Evolutionary conservation across 2,888 invertebrate species (phyloP).

Genomic region (Hedychridium roseum): DNA sequence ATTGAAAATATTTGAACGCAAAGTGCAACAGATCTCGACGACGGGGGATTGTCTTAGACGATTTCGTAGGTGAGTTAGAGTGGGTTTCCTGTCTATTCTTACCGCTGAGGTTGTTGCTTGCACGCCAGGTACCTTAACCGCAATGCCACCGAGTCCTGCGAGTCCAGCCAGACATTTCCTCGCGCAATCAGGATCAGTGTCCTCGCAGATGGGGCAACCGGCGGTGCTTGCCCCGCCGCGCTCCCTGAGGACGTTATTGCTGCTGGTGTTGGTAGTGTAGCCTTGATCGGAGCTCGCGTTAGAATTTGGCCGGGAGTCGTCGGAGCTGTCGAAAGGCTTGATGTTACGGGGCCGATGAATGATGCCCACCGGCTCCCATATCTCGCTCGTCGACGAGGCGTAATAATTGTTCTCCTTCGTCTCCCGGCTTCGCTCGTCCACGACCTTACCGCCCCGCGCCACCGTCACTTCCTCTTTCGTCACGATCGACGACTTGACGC

Average conservation of each 20-base stretch:
- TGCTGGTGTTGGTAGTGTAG: slow-evolving; percentile 58
- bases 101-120: slow-evolving; percentile 58
- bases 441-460: slow-evolving; percentile 71
- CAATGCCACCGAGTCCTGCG: slow-evolving; percentile 34
- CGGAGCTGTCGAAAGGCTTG: slow-evolving; percentile 60
- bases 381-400: slow-evolving; percentile 72
- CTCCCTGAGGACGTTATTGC: slow-evolving; percentile 53
- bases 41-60: neutral
- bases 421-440: slow-evolving; percentile 76
- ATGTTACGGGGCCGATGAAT: slow-evolving; percentile 54
- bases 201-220: slow-evolving; percentile 50
- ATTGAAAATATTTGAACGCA: too few relatives aligned
- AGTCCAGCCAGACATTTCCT: slow-evolving; percentile 51
- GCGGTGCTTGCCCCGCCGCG: slow-evolving; percentile 43
- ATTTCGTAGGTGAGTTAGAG: neutral
- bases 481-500: slow-evolving; percentile 75
- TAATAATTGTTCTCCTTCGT: slow-evolving; percentile 77
- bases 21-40: neutral
- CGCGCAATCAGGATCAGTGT: slow-evolving; percentile 46
- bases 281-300: slow-evolving; percentile 62
- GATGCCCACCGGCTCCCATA: slow-evolving; percentile 70
- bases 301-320: slow-evolving; percentile 59
- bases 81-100: slow-evolving; percentile 29
- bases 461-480: slow-evolving; percentile 78
- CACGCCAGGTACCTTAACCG: slow-evolving; percentile 44